Base-by-base conservation (phyloP, 2,888 invertebrate species). In the Drymonia ruficornis region DNA sequence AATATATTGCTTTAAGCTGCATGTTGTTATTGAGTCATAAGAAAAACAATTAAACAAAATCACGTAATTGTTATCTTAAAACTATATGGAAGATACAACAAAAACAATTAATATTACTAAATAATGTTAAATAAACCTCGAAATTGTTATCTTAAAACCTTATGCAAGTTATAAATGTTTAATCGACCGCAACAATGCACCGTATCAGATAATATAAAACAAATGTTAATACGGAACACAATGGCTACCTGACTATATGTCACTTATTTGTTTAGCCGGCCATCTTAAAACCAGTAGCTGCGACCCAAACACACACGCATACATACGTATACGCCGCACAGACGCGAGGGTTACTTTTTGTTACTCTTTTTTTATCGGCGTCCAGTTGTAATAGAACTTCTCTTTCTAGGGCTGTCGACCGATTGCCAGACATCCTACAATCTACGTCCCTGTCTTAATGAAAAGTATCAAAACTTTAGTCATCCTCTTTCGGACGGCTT, bases 261-360 rank as follows among this genome's bases (percentile, higher is more conserved):
- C 89, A 87, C 85, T 84, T 92, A 86, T 91, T 91, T 91, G 91
- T 91, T 91, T 91, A 91, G 91, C 91, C 80, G 80, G 81, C 80
- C 83, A 79, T 80, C 80, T 89, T 78, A 91, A 89, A 91, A 91
- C 92, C 92, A 92, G 92, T 91, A 92, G 92, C 91, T 70, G 80
- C 66, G 77, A 78, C 76, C 80, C 82, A 81, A 85, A 86, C 80
- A 81, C 78, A 81, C 81, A 76, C 70, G 75, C 65, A 74, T 76
- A 77, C 77, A 81, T 81, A 76, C 70, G 75, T 66, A 74, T 76
- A 77, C 77, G 72, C 69, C 73, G 68, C 70, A 74, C 78, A 72
- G 66, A 31, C 47, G 47, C 15, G 18, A 18, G 31, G 83, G 85
- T 83, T 83, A 74, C 63, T 91, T 91, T 90, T 91, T 90, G 85